These are phyloP conservation scores for Tympanoctomys barrerae DNA, from an alignment of 2,797 vertebrate genomes.

Conservation along the genomic window DNA sequence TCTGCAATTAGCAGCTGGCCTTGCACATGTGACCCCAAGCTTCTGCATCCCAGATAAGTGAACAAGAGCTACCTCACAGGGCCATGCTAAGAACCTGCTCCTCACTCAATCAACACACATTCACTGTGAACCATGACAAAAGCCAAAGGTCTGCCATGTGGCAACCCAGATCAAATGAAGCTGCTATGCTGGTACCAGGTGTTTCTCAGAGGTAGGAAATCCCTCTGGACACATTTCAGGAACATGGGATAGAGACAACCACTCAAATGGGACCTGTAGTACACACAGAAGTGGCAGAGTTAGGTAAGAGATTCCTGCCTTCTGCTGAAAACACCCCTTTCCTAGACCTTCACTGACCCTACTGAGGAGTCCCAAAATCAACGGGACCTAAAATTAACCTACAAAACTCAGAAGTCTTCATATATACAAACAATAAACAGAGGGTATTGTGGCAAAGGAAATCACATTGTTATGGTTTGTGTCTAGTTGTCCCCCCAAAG, in stretches of 20 bases:
- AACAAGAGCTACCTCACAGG: too few relatives aligned
- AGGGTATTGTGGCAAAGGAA: background rate
- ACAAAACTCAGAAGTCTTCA: background rate
- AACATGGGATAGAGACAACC: background rate
- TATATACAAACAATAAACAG: background rate
- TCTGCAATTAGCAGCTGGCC: background rate
- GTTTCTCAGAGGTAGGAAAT: background rate
- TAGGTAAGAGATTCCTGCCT: too few relatives aligned
- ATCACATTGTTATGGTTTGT: too few relatives aligned
- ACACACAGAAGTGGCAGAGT: fast-evolving
- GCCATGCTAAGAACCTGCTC: background rate
- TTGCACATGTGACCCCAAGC: background rate
- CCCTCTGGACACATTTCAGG: background rate
- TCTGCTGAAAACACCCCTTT: background rate
- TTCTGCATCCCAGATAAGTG: background rate
- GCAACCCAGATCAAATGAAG: background rate
- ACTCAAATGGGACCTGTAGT: background rate
- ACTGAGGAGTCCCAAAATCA: background rate
- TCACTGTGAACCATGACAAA: fast-evolving
- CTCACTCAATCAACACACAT: background rate
- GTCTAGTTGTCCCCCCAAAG: too few relatives aligned
- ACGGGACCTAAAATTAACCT: background rate
- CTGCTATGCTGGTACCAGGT: fast-evolving
- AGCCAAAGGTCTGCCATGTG: fast-evolving
- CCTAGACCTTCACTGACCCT: background rate